Base-by-base conservation (phyloP, 2,797 vertebrate species). In the Crenuchus spilurus region DNA sequence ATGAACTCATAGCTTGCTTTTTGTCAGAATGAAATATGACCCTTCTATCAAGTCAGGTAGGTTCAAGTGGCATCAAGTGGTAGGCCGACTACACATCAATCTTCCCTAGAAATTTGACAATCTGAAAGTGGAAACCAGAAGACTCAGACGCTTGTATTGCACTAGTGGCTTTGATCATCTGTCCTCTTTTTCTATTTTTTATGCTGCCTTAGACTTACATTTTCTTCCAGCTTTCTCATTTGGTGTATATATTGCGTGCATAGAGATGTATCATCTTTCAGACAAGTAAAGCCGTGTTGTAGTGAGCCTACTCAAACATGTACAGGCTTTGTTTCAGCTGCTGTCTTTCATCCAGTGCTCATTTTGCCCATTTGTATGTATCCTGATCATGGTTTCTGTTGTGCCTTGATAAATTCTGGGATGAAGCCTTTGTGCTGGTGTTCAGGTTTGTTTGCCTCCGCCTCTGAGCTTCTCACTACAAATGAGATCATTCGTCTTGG, bases 401-500 rank as follows among this genome's bases (percentile, higher is more conserved):
- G 26, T 28, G 48, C 74, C 48, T 41, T 61, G 64, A 76, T 63
- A 24, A 76, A 74, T 76, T 28, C 72, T 7, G 13, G 52, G 30
- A 79, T 54, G 61, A 55, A 49, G 72, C 30, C 69, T 78, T 35
- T 5, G 51, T 70, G 66, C 48, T 64, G 63, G 76, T 48, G 61
- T 62, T 77, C 64, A 55, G 70, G 71, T 75, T 80, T 80, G 80
- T 76, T 74, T 78, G 48, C 67, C 65, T 61, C 70, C 66, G 63
- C 76, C 81, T 76, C 64, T 72, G 51, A 55, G 71, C 70, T 75
- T 65, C 70, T 70, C 65, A 6, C 33, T 33, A 63, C 73, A 80
- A 83, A 83, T 83, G 78, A 83, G 81, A 76, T 80, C 75, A 70
- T 83, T 78, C 67, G 72, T 83, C 81, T 82, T 80, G 78, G 70